These are phyloP conservation scores for Dipodomys spectabilis DNA, from an alignment of 2,113 vertebrate genomes.

Conservation along the genomic window DNA sequence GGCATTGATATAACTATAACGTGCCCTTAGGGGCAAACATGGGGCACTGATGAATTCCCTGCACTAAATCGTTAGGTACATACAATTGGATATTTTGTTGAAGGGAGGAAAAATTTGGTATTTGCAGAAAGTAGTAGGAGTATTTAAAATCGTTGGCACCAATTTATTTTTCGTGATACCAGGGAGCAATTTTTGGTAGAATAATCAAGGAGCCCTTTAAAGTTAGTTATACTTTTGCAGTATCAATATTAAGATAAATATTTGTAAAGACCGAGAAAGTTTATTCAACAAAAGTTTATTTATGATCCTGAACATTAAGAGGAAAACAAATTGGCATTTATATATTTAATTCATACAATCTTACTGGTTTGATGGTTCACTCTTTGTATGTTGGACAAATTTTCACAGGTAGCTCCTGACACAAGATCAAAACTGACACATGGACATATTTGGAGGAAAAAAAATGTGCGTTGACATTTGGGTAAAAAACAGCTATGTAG, in stretches of 20 bases:
- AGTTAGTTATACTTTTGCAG: background rate
- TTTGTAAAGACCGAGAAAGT: conserved; percentile 4
- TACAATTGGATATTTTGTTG: conserved; percentile 17
- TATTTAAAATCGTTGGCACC: conserved; percentile 25
- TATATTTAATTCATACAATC: background rate
- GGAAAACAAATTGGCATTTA: background rate
- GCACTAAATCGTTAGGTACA: conserved; percentile 6
- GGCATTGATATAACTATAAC: conserved; percentile 45
- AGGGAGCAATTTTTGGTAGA: background rate
- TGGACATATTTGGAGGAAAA: background rate
- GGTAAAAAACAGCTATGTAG: background rate
- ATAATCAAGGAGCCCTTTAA: background rate
- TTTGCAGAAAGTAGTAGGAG: conserved; percentile 2
- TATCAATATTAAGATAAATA: background rate
- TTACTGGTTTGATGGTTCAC: background rate
- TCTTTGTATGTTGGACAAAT: background rate
- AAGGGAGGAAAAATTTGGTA: background rate
- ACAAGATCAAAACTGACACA: conserved; percentile 5
- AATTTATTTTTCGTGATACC: conserved; percentile 44
- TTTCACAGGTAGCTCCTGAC: background rate
- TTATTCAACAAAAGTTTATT: conserved; percentile 10
- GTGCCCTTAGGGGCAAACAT: conserved; percentile 9
- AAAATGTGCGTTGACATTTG: background rate
- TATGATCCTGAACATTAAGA: background rate
- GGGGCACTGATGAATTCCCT: conserved; percentile 25